These are phyloP conservation scores for Notiomystis cincta DNA, from an alignment of 2,113 vertebrate genomes.

Conservation along the genomic window DNA sequence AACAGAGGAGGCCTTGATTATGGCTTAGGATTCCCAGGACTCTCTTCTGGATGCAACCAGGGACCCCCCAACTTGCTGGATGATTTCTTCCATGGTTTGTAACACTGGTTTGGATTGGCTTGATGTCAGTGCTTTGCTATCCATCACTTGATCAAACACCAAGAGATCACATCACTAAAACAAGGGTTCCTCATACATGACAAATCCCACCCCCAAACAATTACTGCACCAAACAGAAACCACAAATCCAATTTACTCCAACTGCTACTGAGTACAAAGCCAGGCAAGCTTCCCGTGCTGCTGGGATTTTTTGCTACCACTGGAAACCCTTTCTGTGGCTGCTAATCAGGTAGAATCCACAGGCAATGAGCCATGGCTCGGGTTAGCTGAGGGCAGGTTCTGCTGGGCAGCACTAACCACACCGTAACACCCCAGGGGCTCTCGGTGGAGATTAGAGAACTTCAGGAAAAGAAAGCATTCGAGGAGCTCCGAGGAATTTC, in stretches of 20 bases:
- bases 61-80: background rate
- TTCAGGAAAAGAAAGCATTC: background rate
- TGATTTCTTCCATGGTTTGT: background rate
- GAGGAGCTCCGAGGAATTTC: background rate
- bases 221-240: background rate
- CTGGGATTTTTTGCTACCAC: background rate
- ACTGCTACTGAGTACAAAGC: background rate
- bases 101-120: background rate
- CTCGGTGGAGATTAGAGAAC: background rate
- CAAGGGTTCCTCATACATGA: background rate
- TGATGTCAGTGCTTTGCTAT: background rate
- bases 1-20: background rate
- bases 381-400: background rate
- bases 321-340: background rate
- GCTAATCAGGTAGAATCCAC: background rate
- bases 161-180: background rate
- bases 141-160: background rate
- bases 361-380: background rate
- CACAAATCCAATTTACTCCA: background rate
- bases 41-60: background rate
- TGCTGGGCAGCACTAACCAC: background rate
- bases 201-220: background rate
- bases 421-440: rapidly evolving
- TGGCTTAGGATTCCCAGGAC: background rate
- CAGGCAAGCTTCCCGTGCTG: background rate